These are phyloP conservation scores for Aproaerema taeniolella DNA, from an alignment of 2,888 invertebrate genomes.

Conservation along the genomic window DNA sequence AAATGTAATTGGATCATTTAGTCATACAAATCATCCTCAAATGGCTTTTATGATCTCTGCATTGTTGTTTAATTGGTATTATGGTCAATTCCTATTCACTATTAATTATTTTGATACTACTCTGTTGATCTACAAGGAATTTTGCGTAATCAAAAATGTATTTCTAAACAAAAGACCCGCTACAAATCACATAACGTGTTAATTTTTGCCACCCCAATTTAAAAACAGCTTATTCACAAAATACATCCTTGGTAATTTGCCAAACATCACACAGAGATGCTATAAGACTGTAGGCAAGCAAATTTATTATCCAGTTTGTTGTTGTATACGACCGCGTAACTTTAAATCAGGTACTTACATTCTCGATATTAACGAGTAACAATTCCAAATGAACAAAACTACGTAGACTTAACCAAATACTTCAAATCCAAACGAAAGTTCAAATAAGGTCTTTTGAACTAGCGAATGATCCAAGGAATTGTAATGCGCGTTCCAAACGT, in stretches of 20 bases:
- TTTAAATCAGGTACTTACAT: background rate
- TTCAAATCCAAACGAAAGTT: no score
- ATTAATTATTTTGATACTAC: no score
- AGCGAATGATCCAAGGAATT: no score
- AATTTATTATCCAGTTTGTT: slow-evolving; percentile 8
- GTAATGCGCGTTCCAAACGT: background rate
- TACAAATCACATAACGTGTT: background rate
- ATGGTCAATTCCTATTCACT: no score
- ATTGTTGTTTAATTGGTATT: slow-evolving; percentile 8
- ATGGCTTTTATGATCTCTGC: slow-evolving; percentile 1
- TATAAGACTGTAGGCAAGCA: slow-evolving; percentile 9
- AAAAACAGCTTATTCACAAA: slow-evolving; percentile 15
- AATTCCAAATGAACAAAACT: background rate
- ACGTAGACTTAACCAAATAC: no score
- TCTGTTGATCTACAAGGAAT: no score
- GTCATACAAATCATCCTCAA: slow-evolving; percentile 3
- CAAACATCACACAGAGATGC: slow-evolving; percentile 20
- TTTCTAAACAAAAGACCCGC: slow-evolving; percentile 1
- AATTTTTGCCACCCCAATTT: slow-evolving; percentile 6
- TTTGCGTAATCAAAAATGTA: no score
- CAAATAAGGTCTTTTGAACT: no score
- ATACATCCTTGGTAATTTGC: slow-evolving; percentile 23
- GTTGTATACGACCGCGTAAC: slow-evolving; percentile 3
- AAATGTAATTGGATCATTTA: slow-evolving; percentile 9
- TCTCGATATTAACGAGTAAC: background rate